These are phyloP conservation scores for Agrochola circellaris DNA, from an alignment of 2,888 invertebrate species.

Conservation along the genomic window DNA sequence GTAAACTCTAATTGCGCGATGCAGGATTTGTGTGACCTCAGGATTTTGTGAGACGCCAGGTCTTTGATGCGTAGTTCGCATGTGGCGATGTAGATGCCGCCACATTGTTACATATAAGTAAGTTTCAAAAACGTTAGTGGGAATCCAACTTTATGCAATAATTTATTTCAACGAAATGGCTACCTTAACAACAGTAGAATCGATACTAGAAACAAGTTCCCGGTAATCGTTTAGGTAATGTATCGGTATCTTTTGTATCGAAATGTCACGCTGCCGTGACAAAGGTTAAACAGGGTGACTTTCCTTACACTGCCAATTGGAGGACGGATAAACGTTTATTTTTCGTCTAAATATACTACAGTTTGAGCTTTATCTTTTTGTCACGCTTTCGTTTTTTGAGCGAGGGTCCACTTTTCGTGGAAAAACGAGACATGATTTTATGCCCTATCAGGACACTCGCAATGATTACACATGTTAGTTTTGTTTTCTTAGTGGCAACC, in stretches of 20 bases:
- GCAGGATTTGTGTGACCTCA: no score
- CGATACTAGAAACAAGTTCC: slow-evolving; percentile 29
- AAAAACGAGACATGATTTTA: neutral
- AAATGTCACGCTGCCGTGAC: slow-evolving; percentile 68
- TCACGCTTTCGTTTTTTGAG: neutral
- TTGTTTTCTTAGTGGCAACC: neutral
- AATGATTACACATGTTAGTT: neutral
- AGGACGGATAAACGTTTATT: slow-evolving; percentile 48
- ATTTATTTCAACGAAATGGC: slow-evolving; percentile 23
- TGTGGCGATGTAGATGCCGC: no score
- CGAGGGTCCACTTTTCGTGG: neutral
- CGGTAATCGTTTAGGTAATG: slow-evolving; percentile 59
- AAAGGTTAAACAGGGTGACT: slow-evolving; percentile 73
- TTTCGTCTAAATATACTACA: slow-evolving; percentile 26
- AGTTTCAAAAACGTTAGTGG: neutral
- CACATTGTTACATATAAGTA: neutral
- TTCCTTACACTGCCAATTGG: slow-evolving; percentile 63
- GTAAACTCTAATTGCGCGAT: no score
- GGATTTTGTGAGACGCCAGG: no score
- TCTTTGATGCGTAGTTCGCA: no score
- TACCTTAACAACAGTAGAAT: slow-evolving; percentile 16
- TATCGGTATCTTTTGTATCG: slow-evolving; percentile 66
- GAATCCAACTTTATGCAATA: neutral
- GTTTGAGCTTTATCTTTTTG: neutral
- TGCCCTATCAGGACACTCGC: no score